Evolutionary conservation across 2,888 invertebrate genomes (phyloP).

Genomic region (Hyppa rectilinea): DNA sequence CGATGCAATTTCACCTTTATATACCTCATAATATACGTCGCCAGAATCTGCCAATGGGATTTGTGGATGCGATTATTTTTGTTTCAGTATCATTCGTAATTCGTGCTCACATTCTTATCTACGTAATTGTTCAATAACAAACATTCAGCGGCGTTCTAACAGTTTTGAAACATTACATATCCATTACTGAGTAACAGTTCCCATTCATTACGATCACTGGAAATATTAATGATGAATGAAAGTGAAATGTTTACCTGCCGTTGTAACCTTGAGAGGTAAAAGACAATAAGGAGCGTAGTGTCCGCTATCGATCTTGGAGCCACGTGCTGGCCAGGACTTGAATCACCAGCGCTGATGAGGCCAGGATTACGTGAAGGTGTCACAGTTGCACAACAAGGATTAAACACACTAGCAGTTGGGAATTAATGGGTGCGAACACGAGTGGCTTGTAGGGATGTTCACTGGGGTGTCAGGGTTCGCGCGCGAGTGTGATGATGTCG

Average conservation of each 20-base stretch:
- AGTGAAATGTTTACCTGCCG: slow-evolving; percentile 81
- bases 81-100: slow-evolving; percentile 50
- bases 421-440: slow-evolving; percentile 7
- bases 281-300: slow-evolving; percentile 69
- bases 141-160: slow-evolving; percentile 27
- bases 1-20: slow-evolving; percentile 78
- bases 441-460: slow-evolving; percentile 22
- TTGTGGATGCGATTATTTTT: slow-evolving; percentile 56
- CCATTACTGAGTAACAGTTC: slow-evolving; percentile 38
- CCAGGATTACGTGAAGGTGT: slow-evolving; percentile 69
- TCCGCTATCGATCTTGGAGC: slow-evolving; percentile 76
- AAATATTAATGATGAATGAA: slow-evolving; percentile 72
- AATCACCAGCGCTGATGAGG: slow-evolving; percentile 70
- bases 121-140: slow-evolving; percentile 37
- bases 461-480: slow-evolving; percentile 53
- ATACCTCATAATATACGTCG: slow-evolving; percentile 38
- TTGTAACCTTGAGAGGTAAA: slow-evolving; percentile 80
- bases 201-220: slow-evolving; percentile 52
- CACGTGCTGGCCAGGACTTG: slow-evolving; percentile 71
- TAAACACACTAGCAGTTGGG: slow-evolving; percentile 44
- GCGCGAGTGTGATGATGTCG: slow-evolving; percentile 68
- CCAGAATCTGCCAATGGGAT: slow-evolving; percentile 53
- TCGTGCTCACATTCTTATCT: slow-evolving; percentile 45
- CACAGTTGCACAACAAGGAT: slow-evolving; percentile 67
- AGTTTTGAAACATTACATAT: slow-evolving; percentile 46